Base-by-base conservation (phyloP, 2,888 invertebrate species). In the Cerceris ruficornis region DNA sequence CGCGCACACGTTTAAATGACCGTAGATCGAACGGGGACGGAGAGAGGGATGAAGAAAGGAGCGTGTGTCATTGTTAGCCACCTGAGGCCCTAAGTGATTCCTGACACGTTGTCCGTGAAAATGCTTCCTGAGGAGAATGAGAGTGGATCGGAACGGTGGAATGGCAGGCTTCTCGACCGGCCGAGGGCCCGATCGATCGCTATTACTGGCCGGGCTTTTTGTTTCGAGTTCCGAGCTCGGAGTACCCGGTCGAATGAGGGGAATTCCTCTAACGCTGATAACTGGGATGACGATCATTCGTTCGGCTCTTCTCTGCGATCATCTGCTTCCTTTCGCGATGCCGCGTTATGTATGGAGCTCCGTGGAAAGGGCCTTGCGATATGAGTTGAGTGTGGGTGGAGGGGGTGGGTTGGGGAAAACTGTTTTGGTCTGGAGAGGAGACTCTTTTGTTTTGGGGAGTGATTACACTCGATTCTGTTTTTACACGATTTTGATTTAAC, bases 101-200 rank as follows among this genome's bases (percentile, higher is more conserved):
- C 87, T 88, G 88, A 88, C 88, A 87, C 87, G 84, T 84, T 83
- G 82, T 77, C 84, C 78, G 83, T 84, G 84, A 83, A 87, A 85
- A 84, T 64, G 77, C 77, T 79, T 76, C 77, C 75, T 75, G 80
- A 80, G 74, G 59, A 76, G 77, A 65, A 71, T 41, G 62, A 62
- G 67, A 71, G 69, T 67, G 49, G 60, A 61, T 57, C 46, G 50
- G 14, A 28, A 28, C 28, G n/a, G 43, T 46, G 69, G 65, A 68
- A 66, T 46, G 76, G 73, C 72, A 66, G 50, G 39, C 54, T 57
- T 17, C 54, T 46, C 58, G 50, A 11, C 67, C 67, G 69, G n/a
- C 58, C 15, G 61, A 55, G 52, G 15, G 39, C 13, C 14, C 72
- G 68, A 77, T 74, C 81, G 83, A 81, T 83, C 78, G 83, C 83